Evolutionary conservation across 1,140 invertebrate species (phyloP).

Genomic region (Platorchestia sp.): DNA sequence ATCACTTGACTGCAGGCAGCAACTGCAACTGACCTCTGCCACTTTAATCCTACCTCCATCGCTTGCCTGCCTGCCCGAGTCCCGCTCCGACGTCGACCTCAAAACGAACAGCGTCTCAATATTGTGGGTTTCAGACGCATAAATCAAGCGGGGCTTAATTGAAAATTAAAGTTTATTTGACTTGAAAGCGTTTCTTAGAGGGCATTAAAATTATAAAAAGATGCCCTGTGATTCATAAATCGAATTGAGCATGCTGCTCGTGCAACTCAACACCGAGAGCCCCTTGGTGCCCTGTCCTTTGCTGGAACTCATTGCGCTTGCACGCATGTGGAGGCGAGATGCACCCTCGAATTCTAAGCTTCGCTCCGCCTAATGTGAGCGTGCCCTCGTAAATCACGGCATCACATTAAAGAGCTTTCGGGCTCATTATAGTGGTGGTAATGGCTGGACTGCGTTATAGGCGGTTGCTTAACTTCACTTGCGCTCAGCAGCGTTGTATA

Average conservation of each 20-base stretch:
- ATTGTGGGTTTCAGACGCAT: neutral
- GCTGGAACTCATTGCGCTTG: neutral
- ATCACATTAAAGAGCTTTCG: neutral
- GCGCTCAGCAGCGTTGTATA: neutral
- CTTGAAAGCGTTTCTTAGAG: neutral
- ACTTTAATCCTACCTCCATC: neutral
- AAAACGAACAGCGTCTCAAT: neutral
- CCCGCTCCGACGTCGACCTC: no score
- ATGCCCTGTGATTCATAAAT: neutral
- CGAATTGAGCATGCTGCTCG: neutral
- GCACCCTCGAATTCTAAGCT: neutral
- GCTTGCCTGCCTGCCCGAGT: neutral
- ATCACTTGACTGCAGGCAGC: neutral
- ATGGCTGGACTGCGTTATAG: neutral
- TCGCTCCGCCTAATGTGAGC: neutral
- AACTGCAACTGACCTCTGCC: neutral
- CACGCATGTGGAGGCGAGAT: neutral
- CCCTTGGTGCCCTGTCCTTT: neutral
- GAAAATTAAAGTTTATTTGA: neutral
- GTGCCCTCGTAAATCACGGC: neutral
- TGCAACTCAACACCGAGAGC: neutral
- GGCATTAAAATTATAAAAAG: neutral
- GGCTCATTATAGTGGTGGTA: neutral
- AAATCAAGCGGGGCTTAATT: neutral
- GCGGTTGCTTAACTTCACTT: neutral